Evolutionary conservation across 2,888 invertebrate species (phyloP).

Genomic region (Kryphioiulus occultus): DNA sequence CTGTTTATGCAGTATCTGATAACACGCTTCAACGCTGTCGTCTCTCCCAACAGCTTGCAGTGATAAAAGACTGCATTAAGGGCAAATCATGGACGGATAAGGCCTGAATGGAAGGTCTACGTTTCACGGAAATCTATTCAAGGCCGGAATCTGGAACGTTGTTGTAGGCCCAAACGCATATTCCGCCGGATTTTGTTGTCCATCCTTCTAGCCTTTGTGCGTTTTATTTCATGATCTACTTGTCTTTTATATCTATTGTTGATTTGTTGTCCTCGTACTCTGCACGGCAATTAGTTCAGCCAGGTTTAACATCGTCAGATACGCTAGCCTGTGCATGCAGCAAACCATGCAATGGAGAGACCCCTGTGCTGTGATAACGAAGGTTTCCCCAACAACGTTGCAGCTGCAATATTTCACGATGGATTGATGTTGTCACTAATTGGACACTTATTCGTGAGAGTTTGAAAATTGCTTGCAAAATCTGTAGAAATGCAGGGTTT

Average conservation of each 20-base stretch:
- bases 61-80: not conserved
- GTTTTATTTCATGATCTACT: constrained; percentile 11
- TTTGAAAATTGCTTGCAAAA: too few species aligned
- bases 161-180: not conserved
- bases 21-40: too few species aligned
- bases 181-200: not conserved
- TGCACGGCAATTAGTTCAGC: constrained; percentile 14
- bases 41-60: too few species aligned
- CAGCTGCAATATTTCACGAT: not conserved
- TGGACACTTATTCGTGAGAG: too few species aligned
- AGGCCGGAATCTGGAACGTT: constrained; percentile 15
- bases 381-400: not conserved
- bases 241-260: constrained; percentile 23
- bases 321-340: not conserved
- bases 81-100: not conserved
- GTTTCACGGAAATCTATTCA: constrained; percentile 15
- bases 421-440: not conserved
- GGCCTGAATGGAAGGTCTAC: not conserved
- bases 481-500: too few species aligned
- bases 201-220: not conserved
- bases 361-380: not conserved
- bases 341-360: not conserved
- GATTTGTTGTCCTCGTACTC: constrained; percentile 23
- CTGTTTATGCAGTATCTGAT: too few species aligned
- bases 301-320: constrained; percentile 8